Evolutionary conservation across 1,140 invertebrate species (phyloP).

Genomic region (Halictus rubicundus): DNA sequence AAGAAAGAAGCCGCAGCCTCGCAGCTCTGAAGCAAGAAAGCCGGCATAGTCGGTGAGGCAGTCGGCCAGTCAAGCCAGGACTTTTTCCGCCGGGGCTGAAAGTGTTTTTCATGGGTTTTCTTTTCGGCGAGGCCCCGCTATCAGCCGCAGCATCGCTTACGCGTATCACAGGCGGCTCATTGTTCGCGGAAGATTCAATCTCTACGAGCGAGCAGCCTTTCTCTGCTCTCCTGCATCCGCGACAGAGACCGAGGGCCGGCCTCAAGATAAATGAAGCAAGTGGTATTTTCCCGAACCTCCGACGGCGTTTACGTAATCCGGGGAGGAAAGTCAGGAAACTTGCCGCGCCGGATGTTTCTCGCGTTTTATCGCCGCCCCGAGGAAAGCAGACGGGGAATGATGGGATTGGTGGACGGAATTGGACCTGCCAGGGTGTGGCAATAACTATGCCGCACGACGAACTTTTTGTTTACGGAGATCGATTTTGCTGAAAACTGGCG

Average conservation of each 20-base stretch:
- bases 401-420: no score
- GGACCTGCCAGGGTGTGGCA: slow-evolving; percentile 33
- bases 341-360: no score
- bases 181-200: slow-evolving; percentile 48
- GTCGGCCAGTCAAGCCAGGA: no score
- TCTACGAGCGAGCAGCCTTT: slow-evolving; percentile 16
- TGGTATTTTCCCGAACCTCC: slow-evolving; percentile 32
- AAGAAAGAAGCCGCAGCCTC: not conserved
- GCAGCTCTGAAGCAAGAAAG: not conserved
- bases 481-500: no score
- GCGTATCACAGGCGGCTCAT: slow-evolving; percentile 42
- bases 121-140: not conserved
- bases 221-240: slow-evolving; percentile 41
- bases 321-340: not conserved
- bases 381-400: no score
- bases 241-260: not conserved
- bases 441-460: no score
- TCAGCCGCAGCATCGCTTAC: slow-evolving; percentile 34
- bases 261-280: slow-evolving; percentile 43
- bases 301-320: not conserved
- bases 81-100: no score
- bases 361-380: no score
- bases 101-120: not conserved
- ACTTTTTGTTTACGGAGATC: no score
- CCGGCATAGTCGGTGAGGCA: not conserved